Evolutionary conservation across 2,888 invertebrate species (phyloP).

Genomic region (Andrena flavipes): DNA sequence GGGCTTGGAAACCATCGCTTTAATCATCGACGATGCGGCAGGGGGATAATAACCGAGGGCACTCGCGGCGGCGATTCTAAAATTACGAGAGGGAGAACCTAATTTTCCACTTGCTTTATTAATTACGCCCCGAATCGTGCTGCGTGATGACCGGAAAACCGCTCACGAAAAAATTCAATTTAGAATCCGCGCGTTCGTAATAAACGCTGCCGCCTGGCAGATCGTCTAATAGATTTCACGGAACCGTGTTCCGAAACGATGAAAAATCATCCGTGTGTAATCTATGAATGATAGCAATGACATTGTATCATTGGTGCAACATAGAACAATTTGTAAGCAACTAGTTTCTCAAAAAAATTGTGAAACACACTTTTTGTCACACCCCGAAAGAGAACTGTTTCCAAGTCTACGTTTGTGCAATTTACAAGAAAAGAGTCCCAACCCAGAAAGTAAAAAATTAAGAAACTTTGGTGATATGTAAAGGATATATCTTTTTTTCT

Average conservation of each 20-base stretch:
- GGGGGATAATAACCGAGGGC: slow-evolving; percentile 43
- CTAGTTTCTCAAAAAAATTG: too few relatives aligned
- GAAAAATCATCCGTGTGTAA: too few relatives aligned
- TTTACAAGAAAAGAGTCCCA: too few relatives aligned
- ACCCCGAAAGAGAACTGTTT: too few relatives aligned
- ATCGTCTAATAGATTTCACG: not conserved
- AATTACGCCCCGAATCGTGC: slow-evolving; percentile 65
- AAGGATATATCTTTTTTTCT: too few relatives aligned
- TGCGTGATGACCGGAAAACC: slow-evolving; percentile 68
- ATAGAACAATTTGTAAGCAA: too few relatives aligned
- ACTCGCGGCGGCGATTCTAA: slow-evolving; percentile 52
- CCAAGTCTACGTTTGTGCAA: too few relatives aligned
- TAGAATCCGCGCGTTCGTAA: slow-evolving; percentile 38
- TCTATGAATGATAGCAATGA: too few relatives aligned
- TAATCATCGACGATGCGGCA: slow-evolving; percentile 36
- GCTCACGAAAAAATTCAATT: slow-evolving; percentile 59
- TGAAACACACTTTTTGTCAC: too few relatives aligned
- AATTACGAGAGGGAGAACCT: slow-evolving; percentile 67
- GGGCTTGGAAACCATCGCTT: slow-evolving; percentile 21
- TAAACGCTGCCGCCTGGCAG: slow-evolving; percentile 3
- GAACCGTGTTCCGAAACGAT: not conserved
- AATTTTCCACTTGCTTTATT: slow-evolving; percentile 72
- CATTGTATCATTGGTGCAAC: too few relatives aligned
- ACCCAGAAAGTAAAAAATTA: too few relatives aligned
- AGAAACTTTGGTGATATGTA: too few relatives aligned